Base-by-base conservation (phyloP, 2,797 vertebrate species). In the Austrolebias charrua region DNA sequence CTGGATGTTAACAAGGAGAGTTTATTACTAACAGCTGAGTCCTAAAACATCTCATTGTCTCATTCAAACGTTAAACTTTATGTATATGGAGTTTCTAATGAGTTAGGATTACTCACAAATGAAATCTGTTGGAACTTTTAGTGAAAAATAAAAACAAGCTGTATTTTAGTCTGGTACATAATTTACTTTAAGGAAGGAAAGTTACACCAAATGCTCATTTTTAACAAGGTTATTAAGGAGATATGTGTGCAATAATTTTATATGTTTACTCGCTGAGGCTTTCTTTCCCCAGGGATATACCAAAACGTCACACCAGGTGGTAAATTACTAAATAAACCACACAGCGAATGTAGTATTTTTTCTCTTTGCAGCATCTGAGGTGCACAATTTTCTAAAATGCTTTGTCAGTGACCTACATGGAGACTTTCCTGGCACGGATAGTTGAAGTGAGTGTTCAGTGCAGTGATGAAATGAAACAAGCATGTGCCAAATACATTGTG, bases 21-120 rank as follows among this genome's bases (percentile, higher is more conserved):
- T 81, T 78, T 71, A 82, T 71, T 81, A 69, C 64, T 64, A 82
- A 74, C 73, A 66, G 62, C 54, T 79, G 76, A 83, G 65, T 78
- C 69, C 63, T 66, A 84, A 81, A 81, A 79, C 40, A 38, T 64
- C 73, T 80, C 68, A 68, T 48, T 68, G 67, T 73, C 62, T 72
- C 14, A 43, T 61, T 79, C 64, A 77, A 71, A 40, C 73, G 53
- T 63, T 66, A 72, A 83, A 76, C 73, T 55, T 61, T 7, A 5
- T 66, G 31, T 51, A 29, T 59, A 71, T 58, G 38, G 54, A 18
- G 56, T 78, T 65, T 29, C 42, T 76, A 76, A 75, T 71, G 54
- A 40, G 46, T 68, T n/a, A 4, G 44, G 60, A 65, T 63, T 59
- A 42, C 38, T 14, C 58, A 57, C 63, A 56, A 47, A 62, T 61